phyloP scores from a whole-genome alignment of 2,113 vertebrate species.

The Ariopsis seemanni region DNA sequence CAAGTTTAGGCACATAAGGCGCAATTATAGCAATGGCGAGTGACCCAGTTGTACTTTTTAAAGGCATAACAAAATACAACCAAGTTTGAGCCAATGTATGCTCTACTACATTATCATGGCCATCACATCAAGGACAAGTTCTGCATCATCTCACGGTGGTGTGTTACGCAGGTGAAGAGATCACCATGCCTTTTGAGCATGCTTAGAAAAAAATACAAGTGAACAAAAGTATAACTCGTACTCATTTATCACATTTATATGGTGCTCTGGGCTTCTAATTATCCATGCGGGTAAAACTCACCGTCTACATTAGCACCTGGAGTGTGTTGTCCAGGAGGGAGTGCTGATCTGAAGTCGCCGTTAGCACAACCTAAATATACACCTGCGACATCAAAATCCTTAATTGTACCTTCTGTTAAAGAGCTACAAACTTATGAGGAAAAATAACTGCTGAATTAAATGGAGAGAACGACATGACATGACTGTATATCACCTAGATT shows the following conservation, averaged over 20 bases:
- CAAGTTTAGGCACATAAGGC: neutral
- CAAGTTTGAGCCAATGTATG: neutral
- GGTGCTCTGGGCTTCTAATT: neutral
- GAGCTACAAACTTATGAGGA: neutral
- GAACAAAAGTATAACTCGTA: neutral
- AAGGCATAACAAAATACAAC: neutral
- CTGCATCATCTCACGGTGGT: neutral
- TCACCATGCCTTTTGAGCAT: neutral
- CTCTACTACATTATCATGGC: neutral
- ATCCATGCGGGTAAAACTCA: neutral
- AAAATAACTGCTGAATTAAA: neutral
- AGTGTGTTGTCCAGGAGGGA: neutral
- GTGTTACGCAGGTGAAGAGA: neutral
- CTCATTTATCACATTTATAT: neutral
- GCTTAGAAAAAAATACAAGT: neutral
- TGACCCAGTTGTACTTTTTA: neutral
- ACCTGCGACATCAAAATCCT: neutral
- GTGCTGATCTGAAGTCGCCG: neutral
- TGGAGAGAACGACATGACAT: neutral
- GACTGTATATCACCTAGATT: neutral
- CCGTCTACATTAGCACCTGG: conserved; percentile 22
- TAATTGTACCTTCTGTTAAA: neutral
- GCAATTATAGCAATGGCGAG: neutral
- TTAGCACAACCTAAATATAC: conserved; percentile 17
- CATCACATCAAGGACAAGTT: neutral